Evolutionary conservation across 1,140 invertebrate genomes (phyloP), one percentile per base, ranked within the genome.

Genomic region (Drosophila setifemur): DNA sequence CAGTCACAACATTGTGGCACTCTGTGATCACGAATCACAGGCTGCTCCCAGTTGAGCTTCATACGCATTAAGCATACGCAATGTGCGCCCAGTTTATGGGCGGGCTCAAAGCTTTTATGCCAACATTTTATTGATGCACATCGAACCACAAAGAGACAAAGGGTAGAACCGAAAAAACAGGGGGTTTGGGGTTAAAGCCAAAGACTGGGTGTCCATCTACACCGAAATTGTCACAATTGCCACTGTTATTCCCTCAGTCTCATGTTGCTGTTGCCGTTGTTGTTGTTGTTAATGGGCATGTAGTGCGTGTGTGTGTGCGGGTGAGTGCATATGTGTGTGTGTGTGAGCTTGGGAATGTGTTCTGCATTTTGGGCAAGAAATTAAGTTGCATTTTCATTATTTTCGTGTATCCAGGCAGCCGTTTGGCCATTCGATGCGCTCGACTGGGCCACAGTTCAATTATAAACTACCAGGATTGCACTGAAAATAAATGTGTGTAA

Each of bases 351-450:
- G 26, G 33, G 50, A 19, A 39, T 58, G 42, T 74, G 48, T 53
- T 49, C 25, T 67, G 61, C 69, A 63, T 68, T 54, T 48, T 43
- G 53, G 53, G 53, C 35, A 35, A 79, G 48, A 79, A 82, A 79
- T 82, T 71, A 75, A 75, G 76, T 82, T 82, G 58, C 61, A 79
- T 82, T 79, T 79, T 82, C 71, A 58, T 85, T 82, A 82, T 73
- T 83, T 71, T 64, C 52, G 73, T 47, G 47, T 37, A 42, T 33
- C 53, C 44, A 71, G 25, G 54, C 53, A 49, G 64, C 25, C 18
- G 29, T 57, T 45, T 40, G 39, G 48, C 57, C 70, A 67, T 74
- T 63, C 74, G 78, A 86, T 86, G 28, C 71, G 81, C 81, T 85
- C 52, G 50, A 79, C 55, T 70, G 55, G 42, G 52, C 58, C 53